Conservation (phyloP, 2,888 invertebrate species). For the Suillia variegata region DNA sequence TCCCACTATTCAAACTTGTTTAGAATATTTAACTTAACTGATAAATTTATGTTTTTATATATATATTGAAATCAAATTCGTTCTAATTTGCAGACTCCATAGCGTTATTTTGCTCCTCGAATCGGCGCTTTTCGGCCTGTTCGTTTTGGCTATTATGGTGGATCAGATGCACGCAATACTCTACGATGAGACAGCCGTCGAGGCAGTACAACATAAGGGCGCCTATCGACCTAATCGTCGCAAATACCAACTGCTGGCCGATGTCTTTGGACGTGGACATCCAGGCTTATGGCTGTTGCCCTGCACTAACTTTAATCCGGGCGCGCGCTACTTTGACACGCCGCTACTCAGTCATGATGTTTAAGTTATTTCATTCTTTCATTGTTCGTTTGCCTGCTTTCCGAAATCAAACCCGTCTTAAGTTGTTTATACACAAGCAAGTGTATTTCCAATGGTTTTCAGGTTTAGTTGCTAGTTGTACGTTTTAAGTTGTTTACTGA, state of each 20-base stretch:
- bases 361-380: conserved; percentile 32
- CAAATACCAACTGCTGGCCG: conserved; percentile 70
- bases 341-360: conserved; percentile 60
- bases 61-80: too few species aligned
- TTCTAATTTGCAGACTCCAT: conserved; percentile 69
- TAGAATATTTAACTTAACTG: background rate
- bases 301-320: conserved; percentile 64
- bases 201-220: conserved; percentile 75
- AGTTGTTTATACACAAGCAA: background rate
- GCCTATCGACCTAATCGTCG: conserved; percentile 69
- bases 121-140: conserved; percentile 83
- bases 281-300: conserved; percentile 76
- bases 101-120: conserved; percentile 81
- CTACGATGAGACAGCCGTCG: conserved; percentile 82
- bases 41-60: background rate
- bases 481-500: background rate
- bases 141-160: conserved; percentile 83
- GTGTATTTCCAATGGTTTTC: too few species aligned
- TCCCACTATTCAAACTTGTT: too few species aligned
- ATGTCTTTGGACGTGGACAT: conserved; percentile 80
- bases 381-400: background rate
- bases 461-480: background rate
- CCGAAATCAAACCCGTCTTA: too few species aligned
- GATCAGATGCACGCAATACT: conserved; percentile 86
- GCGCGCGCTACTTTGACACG: conserved; percentile 56